A percentile compares a stretch with the other conserved stretches of the same genome.
phyloP scores from a whole-genome alignment of 2,113 vertebrate species.

The Girardinichthys multiradiatus region DNA sequence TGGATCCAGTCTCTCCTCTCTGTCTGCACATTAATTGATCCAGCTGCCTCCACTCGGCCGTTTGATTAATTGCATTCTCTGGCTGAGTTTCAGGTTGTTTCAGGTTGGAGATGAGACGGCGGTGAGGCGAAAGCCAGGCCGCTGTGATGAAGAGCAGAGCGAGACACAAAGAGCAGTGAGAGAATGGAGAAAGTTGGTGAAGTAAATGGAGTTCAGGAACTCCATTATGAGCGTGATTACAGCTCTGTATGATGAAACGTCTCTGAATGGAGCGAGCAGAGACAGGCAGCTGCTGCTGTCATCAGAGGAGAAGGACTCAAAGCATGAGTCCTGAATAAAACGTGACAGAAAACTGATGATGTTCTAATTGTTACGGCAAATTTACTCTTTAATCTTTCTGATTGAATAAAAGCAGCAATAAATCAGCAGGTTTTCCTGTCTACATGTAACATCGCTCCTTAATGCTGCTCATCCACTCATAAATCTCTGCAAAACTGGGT shows the following conservation, averaged over 20 bases:
- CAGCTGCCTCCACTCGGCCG: constrained; percentile 23
- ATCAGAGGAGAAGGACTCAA: background rate
- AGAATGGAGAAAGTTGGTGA: constrained; percentile 41
- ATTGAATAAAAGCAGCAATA: background rate
- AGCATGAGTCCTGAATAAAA: background rate
- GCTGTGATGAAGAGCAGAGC: constrained; percentile 36
- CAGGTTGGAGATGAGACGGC: constrained; percentile 40
- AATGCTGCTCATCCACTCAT: background rate
- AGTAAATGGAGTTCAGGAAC: constrained; percentile 61
- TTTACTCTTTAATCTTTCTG: background rate
- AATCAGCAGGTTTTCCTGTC: background rate
- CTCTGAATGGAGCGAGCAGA: constrained; percentile 10
- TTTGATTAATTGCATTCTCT: constrained; percentile 53
- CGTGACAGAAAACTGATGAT: background rate
- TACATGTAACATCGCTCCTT: too few relatives aligned
- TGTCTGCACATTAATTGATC: constrained; percentile 52
- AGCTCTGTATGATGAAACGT: constrained; percentile 38
- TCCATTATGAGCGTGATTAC: constrained; percentile 57
- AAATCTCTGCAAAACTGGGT: background rate
- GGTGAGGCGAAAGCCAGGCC: background rate
- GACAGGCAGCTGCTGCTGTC: constrained; percentile 21
- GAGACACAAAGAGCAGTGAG: constrained; percentile 13
- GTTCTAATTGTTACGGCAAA: background rate
- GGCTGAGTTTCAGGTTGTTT: constrained; percentile 42
- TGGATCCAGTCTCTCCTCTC: constrained; percentile 35